Evolutionary conservation across 2,797 vertebrate genomes (phyloP).

Genomic region (Coreius guichenoti): DNA sequence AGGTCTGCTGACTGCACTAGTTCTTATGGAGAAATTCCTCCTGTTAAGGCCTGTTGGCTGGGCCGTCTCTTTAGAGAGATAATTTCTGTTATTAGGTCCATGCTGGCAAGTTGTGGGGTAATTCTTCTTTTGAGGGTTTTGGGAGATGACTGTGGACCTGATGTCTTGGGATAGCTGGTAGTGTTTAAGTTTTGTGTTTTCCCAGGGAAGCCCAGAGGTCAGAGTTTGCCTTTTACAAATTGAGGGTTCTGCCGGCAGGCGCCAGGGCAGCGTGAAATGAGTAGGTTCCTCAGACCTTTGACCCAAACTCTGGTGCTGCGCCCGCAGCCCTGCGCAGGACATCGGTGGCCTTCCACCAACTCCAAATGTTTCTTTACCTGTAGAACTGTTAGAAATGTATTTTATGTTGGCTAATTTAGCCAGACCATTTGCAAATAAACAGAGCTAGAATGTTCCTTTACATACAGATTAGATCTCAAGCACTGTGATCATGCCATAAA

Average conservation of each 20-base stretch:
- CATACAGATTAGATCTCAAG: slow-evolving; percentile 1
- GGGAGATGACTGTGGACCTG: slow-evolving; percentile 67
- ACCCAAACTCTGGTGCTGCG: slow-evolving; percentile 79
- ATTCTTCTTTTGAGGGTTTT: slow-evolving; percentile 76
- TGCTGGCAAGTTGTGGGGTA: slow-evolving; percentile 59
- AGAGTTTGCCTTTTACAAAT: slow-evolving; percentile 83
- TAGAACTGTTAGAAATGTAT: slow-evolving; percentile 77
- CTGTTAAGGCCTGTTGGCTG: slow-evolving; percentile 72
- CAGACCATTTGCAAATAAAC: slow-evolving; percentile 80
- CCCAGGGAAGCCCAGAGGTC: slow-evolving; percentile 82
- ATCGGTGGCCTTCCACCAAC: slow-evolving; percentile 76
- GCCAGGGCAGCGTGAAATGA: slow-evolving; percentile 84
- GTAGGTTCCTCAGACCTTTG: slow-evolving; percentile 80
- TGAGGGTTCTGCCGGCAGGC: slow-evolving; percentile 83
- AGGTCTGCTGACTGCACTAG: slow-evolving; percentile 25
- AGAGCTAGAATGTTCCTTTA: slow-evolving; percentile 60
- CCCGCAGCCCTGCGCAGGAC: slow-evolving; percentile 79
- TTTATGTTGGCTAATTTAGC: slow-evolving; percentile 77
- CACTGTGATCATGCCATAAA: neutral
- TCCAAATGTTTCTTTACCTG: slow-evolving; percentile 77
- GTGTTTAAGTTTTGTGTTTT: slow-evolving; percentile 82
- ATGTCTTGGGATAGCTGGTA: slow-evolving; percentile 76
- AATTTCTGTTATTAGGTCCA: slow-evolving; percentile 78
- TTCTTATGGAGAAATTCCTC: slow-evolving; percentile 70
- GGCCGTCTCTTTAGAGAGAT: slow-evolving; percentile 65